Evolutionary conservation across 2,797 vertebrate species (phyloP), one percentile per base, ranked within the genome.

Genomic region (Syndactyla subalaris): DNA sequence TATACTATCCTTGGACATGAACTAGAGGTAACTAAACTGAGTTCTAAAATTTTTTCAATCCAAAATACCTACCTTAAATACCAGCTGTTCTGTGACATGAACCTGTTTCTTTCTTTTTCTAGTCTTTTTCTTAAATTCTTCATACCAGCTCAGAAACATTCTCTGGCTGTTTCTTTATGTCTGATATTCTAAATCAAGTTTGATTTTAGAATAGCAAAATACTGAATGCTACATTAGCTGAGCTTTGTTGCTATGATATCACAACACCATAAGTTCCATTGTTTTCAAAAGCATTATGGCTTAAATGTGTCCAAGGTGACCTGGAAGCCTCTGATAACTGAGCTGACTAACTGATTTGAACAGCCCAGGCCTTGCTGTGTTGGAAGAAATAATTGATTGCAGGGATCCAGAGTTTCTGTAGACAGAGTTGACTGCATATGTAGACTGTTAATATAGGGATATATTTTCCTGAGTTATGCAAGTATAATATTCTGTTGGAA

Each of bases 1-100:
- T n/a, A 34, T n/a, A 6, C n/a, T 59, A 5, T 9, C 14, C 30
- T 58, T 70, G 71, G 46, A 55, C 18, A 32, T 0, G 1, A 52
- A 16, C 22, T 32, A 71, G 14, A 5, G 39, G 11, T 30, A 71
- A 67, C 1, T 32, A 74, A 85, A 67, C 20, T 8, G 63, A 58
- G 30, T 55, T 23, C 36, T 88, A 65, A 68, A 41, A 1, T 32
- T 38, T 21, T 85, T 79, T 63, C 27, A 4, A 36, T 52, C 14
- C 27, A 23, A 43, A 89, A n/a, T 12, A 87, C 6, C 34, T 58
- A 46, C 12, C 51, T 48, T 27, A 55, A 62, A 43, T 63, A 66
- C 9, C 29, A 81, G 7, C 5, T 71, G 13, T 48, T 80, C 3
- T 12, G 26, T 41, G 38, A 55, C 6, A 27, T 9, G 9, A 76